Evolutionary conservation across 53 echinoderm and acorn worm species (phyloP), one percentile per base, ranked within the genome.

Genomic region (Holothuria scabra): DNA sequence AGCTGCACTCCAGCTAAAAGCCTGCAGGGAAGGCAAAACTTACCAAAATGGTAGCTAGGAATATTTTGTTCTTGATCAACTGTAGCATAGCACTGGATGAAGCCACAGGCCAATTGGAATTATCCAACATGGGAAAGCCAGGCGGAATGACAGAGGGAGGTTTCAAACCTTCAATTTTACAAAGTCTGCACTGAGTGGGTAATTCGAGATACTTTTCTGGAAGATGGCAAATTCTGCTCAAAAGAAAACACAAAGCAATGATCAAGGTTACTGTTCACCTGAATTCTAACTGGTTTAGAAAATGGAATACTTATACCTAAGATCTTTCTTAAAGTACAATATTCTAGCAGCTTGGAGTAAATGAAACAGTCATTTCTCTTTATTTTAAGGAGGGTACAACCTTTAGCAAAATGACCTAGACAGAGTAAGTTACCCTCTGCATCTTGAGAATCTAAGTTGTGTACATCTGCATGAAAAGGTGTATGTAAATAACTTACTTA

Each of bases 31-130:
- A 13, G 9, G 23, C 20, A 31, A 5, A 59, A 33, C 89, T 93
- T 62, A 94, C 94, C 91, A 91, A 79, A 23, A 94, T 79, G 3
- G 80, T 56, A n/a, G 94, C 91, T 3, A 94, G 81, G 18, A 94
- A 79, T 46, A 88, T 67, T 69, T 82, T 86, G 65, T 94, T 91
- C 64, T 89, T 84, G 22, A 94, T 91, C 52, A 89, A 67, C 57
- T 94, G 84, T n/a, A 94, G 84, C 76, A 91, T 80, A 18, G 84
- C 80, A 32, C 82, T 67, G 2, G 87, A 74, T 16, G 95, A 90
- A 8, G 86, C 83, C 18, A 79, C 74, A 0, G 95, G 95, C 95
- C 95, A 95, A 26, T 79, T 66, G 33, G 92, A 87, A 28, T 84
- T 72, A 14, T 69, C 48, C 63, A 83, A 86, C 2, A 91, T 30